phyloP scores from a whole-genome alignment of 2,888 invertebrate species.

The Leptothorax acervorum region DNA sequence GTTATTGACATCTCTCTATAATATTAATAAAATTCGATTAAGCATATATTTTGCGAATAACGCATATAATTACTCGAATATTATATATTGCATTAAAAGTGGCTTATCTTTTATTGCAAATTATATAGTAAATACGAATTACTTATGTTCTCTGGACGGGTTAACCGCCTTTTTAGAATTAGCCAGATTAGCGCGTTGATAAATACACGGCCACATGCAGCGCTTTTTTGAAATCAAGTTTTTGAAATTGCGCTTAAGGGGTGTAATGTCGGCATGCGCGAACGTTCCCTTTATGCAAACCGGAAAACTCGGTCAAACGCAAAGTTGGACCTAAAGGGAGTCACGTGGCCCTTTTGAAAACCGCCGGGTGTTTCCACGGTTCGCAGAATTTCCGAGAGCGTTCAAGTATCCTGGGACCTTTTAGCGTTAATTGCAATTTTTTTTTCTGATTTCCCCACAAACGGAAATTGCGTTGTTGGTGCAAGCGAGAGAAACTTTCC shows the following conservation, averaged over 20 bases:
- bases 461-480: conserved; percentile 73
- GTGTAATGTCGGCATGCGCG: conserved; percentile 66
- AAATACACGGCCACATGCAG: not conserved
- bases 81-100: not conserved
- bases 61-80: not conserved
- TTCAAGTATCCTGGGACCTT: conserved; percentile 75
- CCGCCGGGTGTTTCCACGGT: conserved; percentile 63
- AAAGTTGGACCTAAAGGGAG: conserved; percentile 75
- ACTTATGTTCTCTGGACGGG: not conserved
- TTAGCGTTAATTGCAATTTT: conserved; percentile 76
- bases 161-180: conserved; percentile 11
- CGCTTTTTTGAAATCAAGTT: conserved; percentile 41
- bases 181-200: conserved; percentile 2
- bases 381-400: conserved; percentile 70
- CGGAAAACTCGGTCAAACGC: conserved; percentile 76
- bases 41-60: not conserved
- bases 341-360: conserved; percentile 73
- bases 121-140: not conserved
- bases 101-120: not conserved
- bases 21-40: not conserved
- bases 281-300: conserved; percentile 72
- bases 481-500: conserved; percentile 31
- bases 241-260: conserved; percentile 70
- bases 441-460: conserved; percentile 66
- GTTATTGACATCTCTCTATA: not conserved